These are phyloP conservation scores for Spheniscus humboldti DNA, from an alignment of 2,797 vertebrate species.

Conservation along the genomic window DNA sequence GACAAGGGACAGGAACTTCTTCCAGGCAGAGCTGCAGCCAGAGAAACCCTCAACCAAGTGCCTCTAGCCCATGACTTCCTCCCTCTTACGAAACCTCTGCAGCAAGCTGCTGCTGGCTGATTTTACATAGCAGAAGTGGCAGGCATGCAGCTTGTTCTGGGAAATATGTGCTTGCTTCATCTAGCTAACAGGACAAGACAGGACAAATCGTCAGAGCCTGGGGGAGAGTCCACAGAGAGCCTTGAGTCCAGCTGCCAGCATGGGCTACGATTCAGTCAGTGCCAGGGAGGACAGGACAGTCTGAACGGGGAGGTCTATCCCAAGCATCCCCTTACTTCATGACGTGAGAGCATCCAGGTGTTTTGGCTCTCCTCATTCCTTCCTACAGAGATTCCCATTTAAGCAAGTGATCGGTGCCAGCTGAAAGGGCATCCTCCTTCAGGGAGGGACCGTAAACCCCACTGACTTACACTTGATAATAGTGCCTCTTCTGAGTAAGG, in stretches of 20 bases:
- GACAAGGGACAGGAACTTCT: neutral
- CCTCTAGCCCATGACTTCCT: neutral
- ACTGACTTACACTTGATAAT: neutral
- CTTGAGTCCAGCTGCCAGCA: neutral
- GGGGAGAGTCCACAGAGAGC: neutral
- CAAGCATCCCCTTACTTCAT: neutral
- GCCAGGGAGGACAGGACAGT: neutral
- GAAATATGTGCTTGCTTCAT: neutral
- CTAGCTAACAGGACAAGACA: neutral
- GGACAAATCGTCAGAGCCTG: neutral
- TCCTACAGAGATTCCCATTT: neutral
- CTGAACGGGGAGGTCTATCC: neutral
- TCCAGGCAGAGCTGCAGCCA: neutral
- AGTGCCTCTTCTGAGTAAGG: neutral
- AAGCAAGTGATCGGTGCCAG: neutral
- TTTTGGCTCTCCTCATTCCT: neutral
- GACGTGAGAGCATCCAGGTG: neutral
- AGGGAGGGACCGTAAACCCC: neutral
- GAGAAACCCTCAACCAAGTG: neutral
- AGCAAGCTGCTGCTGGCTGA: neutral
- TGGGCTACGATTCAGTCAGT: neutral
- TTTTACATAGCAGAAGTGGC: neutral
- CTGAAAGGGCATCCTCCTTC: neutral
- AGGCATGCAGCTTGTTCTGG: neutral
- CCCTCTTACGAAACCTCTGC: neutral